These are phyloP conservation scores for Araneus ventricosus DNA, from an alignment of 1,140 invertebrate genomes.

Conservation along the genomic window DNA sequence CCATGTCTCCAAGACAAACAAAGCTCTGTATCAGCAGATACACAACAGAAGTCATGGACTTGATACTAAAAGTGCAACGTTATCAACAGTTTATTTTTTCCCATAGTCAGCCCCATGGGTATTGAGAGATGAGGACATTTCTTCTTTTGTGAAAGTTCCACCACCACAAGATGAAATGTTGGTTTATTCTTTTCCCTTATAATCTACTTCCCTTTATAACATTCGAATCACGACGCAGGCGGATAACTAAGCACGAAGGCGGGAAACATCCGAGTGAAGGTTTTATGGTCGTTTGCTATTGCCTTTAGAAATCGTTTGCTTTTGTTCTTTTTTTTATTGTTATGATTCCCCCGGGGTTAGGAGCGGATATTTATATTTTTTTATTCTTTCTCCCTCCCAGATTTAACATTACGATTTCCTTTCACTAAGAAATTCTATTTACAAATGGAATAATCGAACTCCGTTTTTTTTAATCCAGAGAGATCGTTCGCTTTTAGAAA, in stretches of 20 bases:
- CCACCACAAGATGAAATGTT: slow-evolving; percentile 27
- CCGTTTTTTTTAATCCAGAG: not conserved
- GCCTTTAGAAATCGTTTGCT: slow-evolving; percentile 35
- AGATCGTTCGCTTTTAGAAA: slow-evolving; percentile 2
- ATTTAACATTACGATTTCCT: not conserved
- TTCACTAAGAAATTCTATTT: slow-evolving; percentile 44
- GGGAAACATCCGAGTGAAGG: slow-evolving; percentile 19
- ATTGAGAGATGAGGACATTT: not conserved
- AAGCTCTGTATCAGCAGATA: not conserved
- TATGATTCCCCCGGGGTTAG: not conserved
- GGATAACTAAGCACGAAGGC: slow-evolving; percentile 15
- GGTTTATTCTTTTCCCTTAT: not conserved
- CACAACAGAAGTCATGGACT: slow-evolving; percentile 30
- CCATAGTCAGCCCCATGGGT: not conserved
- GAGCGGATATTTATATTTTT: not conserved
- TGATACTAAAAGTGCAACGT: slow-evolving; percentile 40
- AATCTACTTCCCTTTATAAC: slow-evolving; percentile 30
- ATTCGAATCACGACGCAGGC: slow-evolving; percentile 24
- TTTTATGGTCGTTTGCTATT: slow-evolving; percentile 27
- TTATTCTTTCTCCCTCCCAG: not conserved
- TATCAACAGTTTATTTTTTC: slow-evolving; percentile 50
- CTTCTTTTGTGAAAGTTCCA: not conserved
- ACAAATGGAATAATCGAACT: slow-evolving; percentile 1
- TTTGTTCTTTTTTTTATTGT: slow-evolving; percentile 18
- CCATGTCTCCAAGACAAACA: not conserved